Evolutionary conservation across 2,888 invertebrate species (phyloP), one percentile per base, ranked within the genome.

Genomic region (Bellardia bayeri): DNA sequence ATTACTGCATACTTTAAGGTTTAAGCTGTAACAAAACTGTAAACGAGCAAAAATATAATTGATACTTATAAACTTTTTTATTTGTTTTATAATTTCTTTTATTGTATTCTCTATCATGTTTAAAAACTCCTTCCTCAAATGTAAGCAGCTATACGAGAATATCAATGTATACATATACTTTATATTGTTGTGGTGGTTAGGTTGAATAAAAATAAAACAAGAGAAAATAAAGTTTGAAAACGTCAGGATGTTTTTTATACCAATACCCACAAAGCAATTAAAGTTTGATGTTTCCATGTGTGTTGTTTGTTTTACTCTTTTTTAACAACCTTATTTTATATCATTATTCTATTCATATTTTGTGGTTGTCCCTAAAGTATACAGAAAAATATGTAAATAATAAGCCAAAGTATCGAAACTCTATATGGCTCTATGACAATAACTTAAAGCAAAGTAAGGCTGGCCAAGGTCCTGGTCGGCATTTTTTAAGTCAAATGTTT

Each of bases 41-140:
- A 16, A 66, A 45, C 5, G 8, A 51, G 49, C 7, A 33, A 23
- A 71, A 75, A 30, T 49, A 16, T 51, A 75, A 51, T 63, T 75
- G 63, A 37, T 63, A 63, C 33, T 75, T 75, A 49, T 33, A 51
- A 51, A 63, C 7, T 72, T 63, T 61, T 42, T 75, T 49, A 49
- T 72, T 72, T 63, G 61, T 75, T 63, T 63, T 64, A 75, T 51
- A 63, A 63, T 63, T 75, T 16, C 13, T 16, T 66, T 45, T 66
- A 2, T 66, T 33, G 16, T 66, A 8, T 42, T 45, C 13, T 16
- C 8, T 30, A 58, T 33, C 2, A 61, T 37, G 37, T 1, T 16
- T 6, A 14, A 63, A 45, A 45, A n/a, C 16, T 16, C 16, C 30
- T 30, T 58, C 58, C 9, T 1, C 56, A 11, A n/a, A 3, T 37